Base-by-base conservation (phyloP, 2,888 invertebrate genomes). In the Onchidella celtica region DNA sequence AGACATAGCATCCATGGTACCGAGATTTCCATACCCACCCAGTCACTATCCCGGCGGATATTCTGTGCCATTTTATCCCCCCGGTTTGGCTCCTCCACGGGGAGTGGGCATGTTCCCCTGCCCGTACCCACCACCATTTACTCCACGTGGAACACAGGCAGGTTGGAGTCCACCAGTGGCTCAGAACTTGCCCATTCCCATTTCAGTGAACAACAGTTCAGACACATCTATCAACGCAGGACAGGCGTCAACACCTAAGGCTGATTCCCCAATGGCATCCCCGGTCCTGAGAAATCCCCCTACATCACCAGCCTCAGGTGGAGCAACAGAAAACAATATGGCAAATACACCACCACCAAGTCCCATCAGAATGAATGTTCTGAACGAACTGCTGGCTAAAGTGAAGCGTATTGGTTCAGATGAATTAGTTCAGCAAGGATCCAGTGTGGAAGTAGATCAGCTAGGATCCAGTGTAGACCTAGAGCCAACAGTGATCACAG, bases 1-100 rank as follows among this genome's bases (percentile, higher is more conserved):
- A 2, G 11, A 27, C 24, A 34, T 32, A 24, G 21, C 68, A 29
- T 21, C 61, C 14, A 36, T 72, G 21, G 40, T 78, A 27, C 69
- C 70, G 47, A 72, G 81, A 0, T 84, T 84, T 59, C 84, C 84
- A 17, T 84, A 81, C 36, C 84, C 84, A 11, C 84, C 84, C 4
- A 79, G 75, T 63, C 65, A 76, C 21, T 76, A 81, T 29, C 27
- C 79, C 27, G 24, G n/a, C 27, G 47, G 55, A 40, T 69, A 34
- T 32, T 24, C 36, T 29, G 36, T 27, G 38, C 32, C 65, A 17
- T 76, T 83, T 65, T 78, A 65, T 32, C 69, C 61, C 21, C 24
- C 73, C n/a, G 68, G 59, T 34, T 79, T 34, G 57, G 29, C 69
- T 27, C 24, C 59, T 29, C 61, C 61, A 2, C 59, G 27, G 21